Evolutionary conservation across 2,113 vertebrate genomes (phyloP).

Genomic region (Spea bombifrons): DNA sequence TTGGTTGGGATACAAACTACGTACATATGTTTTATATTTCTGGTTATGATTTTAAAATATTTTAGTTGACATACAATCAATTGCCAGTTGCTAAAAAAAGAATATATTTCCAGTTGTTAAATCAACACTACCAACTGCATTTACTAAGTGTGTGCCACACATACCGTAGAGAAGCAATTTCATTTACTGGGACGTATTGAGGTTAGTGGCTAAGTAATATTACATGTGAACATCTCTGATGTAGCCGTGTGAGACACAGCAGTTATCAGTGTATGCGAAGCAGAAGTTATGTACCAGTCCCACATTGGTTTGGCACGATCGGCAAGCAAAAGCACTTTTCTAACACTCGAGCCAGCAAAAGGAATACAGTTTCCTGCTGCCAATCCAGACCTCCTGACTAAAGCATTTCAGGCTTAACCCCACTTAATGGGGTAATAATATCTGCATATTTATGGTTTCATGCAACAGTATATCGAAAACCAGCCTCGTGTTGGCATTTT

Average conservation of each 20-base stretch:
- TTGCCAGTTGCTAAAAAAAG: slow-evolving; percentile 46
- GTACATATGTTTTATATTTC: slow-evolving; percentile 47
- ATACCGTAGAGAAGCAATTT: background rate
- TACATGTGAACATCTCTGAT: slow-evolving; percentile 31
- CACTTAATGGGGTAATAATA: slow-evolving; percentile 29
- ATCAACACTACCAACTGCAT: slow-evolving; percentile 27
- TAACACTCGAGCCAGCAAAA: slow-evolving; percentile 5
- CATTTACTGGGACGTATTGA: slow-evolving; percentile 38
- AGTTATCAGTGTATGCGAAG: slow-evolving; percentile 26
- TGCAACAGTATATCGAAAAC: background rate
- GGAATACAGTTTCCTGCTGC: slow-evolving; percentile 12
- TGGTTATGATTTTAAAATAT: slow-evolving; percentile 39
- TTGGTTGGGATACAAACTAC: slow-evolving; percentile 13
- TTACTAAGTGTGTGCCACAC: slow-evolving; percentile 34
- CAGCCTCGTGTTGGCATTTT: background rate
- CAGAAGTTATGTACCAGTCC: slow-evolving; percentile 11
- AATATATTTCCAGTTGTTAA: slow-evolving; percentile 43
- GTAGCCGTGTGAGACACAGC: slow-evolving; percentile 15
- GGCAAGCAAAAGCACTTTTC: background rate
- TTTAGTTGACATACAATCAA: slow-evolving; percentile 31
- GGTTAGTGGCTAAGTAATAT: slow-evolving; percentile 28
- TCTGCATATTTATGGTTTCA: background rate
- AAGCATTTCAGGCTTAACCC: slow-evolving; percentile 26
- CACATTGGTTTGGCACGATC: slow-evolving; percentile 36
- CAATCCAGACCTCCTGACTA: slow-evolving; percentile 24